Conservation (phyloP, 2,797 vertebrate genomes). For the Coccyzus lansbergi region DNA sequence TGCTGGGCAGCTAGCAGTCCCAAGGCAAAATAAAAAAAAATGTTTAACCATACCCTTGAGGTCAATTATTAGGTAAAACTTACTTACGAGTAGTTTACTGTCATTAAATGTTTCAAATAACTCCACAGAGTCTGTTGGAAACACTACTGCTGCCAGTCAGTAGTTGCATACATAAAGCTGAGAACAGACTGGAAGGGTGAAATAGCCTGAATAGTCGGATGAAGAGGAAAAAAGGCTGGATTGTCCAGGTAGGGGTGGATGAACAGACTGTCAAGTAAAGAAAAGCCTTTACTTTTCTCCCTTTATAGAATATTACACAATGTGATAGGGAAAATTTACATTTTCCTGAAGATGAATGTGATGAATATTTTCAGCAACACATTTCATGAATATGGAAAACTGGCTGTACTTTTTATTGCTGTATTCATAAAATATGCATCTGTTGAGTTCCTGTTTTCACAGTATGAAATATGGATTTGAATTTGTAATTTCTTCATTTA, state of each 20-base stretch:
- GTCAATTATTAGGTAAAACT: constrained; percentile 41
- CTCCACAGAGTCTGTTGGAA: constrained; percentile 10
- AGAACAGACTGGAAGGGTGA: not conserved
- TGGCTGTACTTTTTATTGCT: constrained; percentile 59
- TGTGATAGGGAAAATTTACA: constrained; percentile 41
- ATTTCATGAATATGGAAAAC: constrained; percentile 70
- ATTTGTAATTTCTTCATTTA: constrained; percentile 44
- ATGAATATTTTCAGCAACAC: constrained; percentile 50
- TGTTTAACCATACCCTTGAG: not conserved
- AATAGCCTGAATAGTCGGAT: not conserved
- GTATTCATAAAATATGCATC: constrained; percentile 64
- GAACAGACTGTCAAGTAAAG: constrained; percentile 1
- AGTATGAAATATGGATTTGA: constrained; percentile 9
- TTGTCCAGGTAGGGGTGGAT: constrained; percentile 5
- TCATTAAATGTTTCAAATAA: constrained; percentile 26
- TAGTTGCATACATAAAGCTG: not conserved
- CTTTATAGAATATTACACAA: not conserved
- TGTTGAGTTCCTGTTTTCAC: constrained; percentile 45
- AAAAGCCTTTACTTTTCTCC: constrained; percentile 12
- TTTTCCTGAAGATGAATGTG: constrained; percentile 42
- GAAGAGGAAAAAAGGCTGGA: not conserved
- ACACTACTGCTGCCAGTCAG: not conserved
- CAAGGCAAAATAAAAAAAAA: not conserved
- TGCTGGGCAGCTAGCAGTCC: not conserved
- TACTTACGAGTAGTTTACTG: constrained; percentile 36